These are phyloP conservation scores for Phalacrocorax carbo DNA, from an alignment of 2,113 vertebrate genomes.

Conservation along the genomic window DNA sequence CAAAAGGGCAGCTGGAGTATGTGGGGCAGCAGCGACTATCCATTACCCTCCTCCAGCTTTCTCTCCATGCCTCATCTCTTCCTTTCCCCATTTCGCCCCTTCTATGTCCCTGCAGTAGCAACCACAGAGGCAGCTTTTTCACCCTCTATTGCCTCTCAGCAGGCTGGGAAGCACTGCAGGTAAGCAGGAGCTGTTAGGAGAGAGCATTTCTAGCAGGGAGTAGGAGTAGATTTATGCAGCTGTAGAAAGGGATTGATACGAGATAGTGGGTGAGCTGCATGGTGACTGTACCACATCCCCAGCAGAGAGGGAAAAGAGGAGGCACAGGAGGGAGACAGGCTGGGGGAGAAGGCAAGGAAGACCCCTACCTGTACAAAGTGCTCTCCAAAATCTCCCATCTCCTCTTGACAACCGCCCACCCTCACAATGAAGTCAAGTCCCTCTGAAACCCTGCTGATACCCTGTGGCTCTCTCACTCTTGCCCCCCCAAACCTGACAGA, in stretches of 20 bases:
- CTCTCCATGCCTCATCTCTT: not conserved
- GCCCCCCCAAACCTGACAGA: not conserved
- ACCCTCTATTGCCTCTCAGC: not conserved
- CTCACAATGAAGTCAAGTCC: not conserved
- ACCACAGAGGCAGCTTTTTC: not conserved
- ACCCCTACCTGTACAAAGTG: not conserved
- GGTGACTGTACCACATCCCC: not conserved
- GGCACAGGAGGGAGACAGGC: not conserved
- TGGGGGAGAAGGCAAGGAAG: not conserved
- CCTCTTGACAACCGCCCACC: not conserved
- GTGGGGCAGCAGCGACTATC: not conserved
- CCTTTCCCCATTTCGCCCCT: not conserved
- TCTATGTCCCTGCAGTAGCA: not conserved
- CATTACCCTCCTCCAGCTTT: not conserved
- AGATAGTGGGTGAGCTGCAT: slow-evolving; percentile 26
- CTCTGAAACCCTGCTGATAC: not conserved
- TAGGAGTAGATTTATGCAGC: slow-evolving; percentile 56
- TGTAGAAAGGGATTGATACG: slow-evolving; percentile 10
- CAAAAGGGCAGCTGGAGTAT: slow-evolving; percentile 23
- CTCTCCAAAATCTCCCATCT: not conserved
- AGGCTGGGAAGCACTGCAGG: slow-evolving; percentile 23
- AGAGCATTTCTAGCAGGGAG: slow-evolving; percentile 42
- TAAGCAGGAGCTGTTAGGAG: not conserved
- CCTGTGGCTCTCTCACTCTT: not conserved
- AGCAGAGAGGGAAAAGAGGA: not conserved